Evolutionary conservation across 2,888 invertebrate genomes (phyloP).

Genomic region (Antheraea assamensis): DNA sequence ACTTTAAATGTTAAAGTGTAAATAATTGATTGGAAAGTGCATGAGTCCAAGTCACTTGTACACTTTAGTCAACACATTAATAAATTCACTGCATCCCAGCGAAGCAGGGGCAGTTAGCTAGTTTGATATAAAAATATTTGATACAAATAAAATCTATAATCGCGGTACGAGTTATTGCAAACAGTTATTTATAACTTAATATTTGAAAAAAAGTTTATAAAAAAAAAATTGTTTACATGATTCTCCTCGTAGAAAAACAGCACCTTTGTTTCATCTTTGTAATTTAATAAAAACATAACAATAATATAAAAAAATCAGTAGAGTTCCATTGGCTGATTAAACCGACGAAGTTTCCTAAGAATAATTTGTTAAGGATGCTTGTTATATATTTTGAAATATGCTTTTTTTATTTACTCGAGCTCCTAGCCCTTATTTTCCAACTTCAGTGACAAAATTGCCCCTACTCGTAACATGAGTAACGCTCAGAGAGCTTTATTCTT

Average conservation of each 20-base stretch:
- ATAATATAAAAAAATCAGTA: background rate
- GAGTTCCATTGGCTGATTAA: background rate
- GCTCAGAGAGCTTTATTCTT: no score
- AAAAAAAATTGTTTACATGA: conserved; percentile 2
- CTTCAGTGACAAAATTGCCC: no score
- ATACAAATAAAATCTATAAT: background rate
- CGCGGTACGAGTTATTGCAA: background rate
- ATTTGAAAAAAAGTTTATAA: background rate
- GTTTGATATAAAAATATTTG: background rate
- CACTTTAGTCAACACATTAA: no score
- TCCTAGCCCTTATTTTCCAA: no score
- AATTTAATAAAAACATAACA: conserved; percentile 2
- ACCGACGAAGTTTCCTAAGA: background rate
- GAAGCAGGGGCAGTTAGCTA: no score
- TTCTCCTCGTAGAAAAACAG: background rate
- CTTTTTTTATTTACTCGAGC: background rate
- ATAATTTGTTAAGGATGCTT: background rate
- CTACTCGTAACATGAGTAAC: no score
- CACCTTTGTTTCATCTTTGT: background rate
- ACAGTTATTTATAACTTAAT: background rate
- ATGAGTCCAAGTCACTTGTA: no score
- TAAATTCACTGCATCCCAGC: no score
- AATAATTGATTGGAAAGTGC: no score
- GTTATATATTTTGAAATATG: background rate
- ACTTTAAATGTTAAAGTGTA: no score